phyloP scores from a whole-genome alignment of 2,888 invertebrate species.

The Trissolcus japonicus region DNA sequence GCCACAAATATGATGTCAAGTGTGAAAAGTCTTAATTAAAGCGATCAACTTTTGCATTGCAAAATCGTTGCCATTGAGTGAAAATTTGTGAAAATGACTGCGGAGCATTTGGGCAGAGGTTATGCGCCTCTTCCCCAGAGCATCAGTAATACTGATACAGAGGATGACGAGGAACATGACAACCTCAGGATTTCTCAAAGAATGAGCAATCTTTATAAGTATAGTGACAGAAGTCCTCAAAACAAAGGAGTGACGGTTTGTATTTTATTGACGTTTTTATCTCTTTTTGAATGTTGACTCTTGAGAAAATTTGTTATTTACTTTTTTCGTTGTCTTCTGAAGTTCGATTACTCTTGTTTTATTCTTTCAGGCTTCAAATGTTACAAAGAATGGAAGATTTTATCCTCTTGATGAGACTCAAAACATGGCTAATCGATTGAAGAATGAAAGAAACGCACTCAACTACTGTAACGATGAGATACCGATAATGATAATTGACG shows the following conservation, averaged over 20 bases:
- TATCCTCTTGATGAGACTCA: slow-evolving; percentile 69
- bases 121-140: slow-evolving; percentile 88
- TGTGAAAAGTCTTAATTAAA: neutral
- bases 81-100: slow-evolving; percentile 62
- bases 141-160: slow-evolving; percentile 86
- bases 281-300: neutral
- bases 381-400: slow-evolving; percentile 67
- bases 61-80: slow-evolving; percentile 18
- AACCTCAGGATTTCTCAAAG: neutral
- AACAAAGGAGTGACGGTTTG: slow-evolving; percentile 51
- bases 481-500: slow-evolving; percentile 72
- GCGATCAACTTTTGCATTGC: slow-evolving; percentile 5
- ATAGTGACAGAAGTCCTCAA: slow-evolving; percentile 52
- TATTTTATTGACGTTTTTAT: neutral
- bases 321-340: slow-evolving; percentile 1
- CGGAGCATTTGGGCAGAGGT: slow-evolving; percentile 69
- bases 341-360: neutral
- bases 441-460: slow-evolving; percentile 66
- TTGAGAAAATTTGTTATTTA: slow-evolving; percentile 1
- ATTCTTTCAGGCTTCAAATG: slow-evolving; percentile 62
- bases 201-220: neutral
- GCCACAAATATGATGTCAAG: neutral
- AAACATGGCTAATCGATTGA: slow-evolving; percentile 64
- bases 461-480: slow-evolving; percentile 70
- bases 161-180: slow-evolving; percentile 80